Evolutionary conservation across 2,797 vertebrate species (phyloP).

Genomic region (Myotis planiceps): DNA sequence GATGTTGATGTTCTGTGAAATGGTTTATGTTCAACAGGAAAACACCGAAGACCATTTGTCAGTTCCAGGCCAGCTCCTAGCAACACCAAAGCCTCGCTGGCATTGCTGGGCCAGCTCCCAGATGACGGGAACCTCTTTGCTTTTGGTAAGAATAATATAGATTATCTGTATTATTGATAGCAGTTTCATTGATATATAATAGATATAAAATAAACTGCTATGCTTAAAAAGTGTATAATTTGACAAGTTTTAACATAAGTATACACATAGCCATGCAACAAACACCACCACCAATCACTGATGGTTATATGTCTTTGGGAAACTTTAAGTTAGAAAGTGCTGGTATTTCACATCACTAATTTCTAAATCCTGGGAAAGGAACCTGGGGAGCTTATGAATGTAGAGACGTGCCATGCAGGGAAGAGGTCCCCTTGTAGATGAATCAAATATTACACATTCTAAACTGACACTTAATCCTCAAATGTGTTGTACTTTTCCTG

Average conservation of each 20-base stretch:
- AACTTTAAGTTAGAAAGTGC: slow-evolving; percentile 9
- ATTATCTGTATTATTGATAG: background rate
- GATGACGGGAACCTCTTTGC: background rate
- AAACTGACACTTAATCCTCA: slow-evolving; percentile 11
- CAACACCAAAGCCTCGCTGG: background rate
- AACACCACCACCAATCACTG: background rate
- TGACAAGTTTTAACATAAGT: background rate
- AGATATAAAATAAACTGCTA: background rate
- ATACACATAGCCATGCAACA: background rate
- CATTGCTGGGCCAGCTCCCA: background rate
- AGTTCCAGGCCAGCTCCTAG: background rate
- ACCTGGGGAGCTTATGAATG: background rate
- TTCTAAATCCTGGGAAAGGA: slow-evolving; percentile 15
- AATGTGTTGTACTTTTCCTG: background rate
- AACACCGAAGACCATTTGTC: background rate
- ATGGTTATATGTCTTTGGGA: background rate
- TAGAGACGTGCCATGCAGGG: background rate
- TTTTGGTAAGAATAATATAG: background rate
- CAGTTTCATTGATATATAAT: background rate
- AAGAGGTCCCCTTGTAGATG: background rate
- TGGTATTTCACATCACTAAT: background rate
- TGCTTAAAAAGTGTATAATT: background rate
- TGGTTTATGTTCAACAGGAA: background rate
- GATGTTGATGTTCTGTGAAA: background rate
- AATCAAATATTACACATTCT: background rate